Conservation (phyloP, 2,797 vertebrate species). For the Esox masquinongy region DNA sequence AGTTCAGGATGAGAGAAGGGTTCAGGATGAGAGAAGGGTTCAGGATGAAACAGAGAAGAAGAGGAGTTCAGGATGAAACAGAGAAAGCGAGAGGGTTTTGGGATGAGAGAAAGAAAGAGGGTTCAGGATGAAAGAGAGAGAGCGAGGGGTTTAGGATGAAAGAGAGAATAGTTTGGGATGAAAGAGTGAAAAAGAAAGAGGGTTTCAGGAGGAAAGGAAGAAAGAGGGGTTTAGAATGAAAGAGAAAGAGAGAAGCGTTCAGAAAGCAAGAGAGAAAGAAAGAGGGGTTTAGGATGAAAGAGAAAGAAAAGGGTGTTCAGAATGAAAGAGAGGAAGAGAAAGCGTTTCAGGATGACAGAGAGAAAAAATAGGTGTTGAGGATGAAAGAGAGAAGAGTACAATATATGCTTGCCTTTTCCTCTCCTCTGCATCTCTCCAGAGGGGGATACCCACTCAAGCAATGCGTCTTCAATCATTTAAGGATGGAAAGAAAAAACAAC, state of each 20-base stretch:
- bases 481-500: conserved; percentile 75
- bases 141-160: too few species aligned
- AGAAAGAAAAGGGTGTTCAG: neutral
- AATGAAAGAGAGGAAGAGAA: neutral
- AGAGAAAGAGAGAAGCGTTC: too few species aligned
- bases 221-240: too few species aligned
- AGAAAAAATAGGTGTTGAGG: neutral
- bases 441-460: conserved; percentile 75
- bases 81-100: too few species aligned
- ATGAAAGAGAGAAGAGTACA: neutral
- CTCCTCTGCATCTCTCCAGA: conserved; percentile 5
- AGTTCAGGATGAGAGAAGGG: too few species aligned
- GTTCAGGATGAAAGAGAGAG: neutral
- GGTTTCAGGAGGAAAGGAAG: too few species aligned
- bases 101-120: neutral
- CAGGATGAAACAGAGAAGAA: too few species aligned
- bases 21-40: too few species aligned
- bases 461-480: conserved; percentile 83
- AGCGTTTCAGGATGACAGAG: neutral
- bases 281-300: too few species aligned
- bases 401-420: neutral
- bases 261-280: too few species aligned
- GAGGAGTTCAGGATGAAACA: too few species aligned
- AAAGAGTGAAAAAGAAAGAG: neutral
- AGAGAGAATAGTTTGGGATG: too few species aligned